These are phyloP conservation scores for Cotesia vestalis DNA, from an alignment of 1,140 invertebrate species.

Conservation along the genomic window DNA sequence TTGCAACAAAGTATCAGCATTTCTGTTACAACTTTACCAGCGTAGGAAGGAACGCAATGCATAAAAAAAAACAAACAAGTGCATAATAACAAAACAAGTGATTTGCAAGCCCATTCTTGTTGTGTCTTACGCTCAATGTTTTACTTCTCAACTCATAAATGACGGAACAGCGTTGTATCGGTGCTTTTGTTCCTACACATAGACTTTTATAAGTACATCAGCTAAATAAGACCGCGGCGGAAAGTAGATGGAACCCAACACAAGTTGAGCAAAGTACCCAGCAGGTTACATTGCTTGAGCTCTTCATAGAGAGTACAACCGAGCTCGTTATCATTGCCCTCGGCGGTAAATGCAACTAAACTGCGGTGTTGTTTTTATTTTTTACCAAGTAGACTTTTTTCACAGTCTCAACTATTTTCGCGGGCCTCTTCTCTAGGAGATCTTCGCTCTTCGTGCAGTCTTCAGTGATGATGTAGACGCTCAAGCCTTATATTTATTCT, in stretches of 20 bases:
- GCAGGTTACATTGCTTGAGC: not conserved
- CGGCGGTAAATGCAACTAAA: conserved; percentile 18
- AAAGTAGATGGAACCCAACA: not conserved
- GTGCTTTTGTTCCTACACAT: conserved; percentile 18
- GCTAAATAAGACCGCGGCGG: too few species aligned
- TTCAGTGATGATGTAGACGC: too few species aligned
- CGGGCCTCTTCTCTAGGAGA: conserved; percentile 7
- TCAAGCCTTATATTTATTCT: too few species aligned
- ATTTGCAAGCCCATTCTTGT: not conserved
- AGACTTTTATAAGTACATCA: not conserved
- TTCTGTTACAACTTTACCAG: not conserved
- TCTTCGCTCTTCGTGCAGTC: not conserved
- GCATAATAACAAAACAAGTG: not conserved
- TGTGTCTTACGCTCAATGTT: not conserved
- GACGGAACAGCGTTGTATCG: conserved; percentile 17
- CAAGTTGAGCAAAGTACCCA: not conserved
- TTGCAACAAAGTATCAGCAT: not conserved
- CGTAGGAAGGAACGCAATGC: not conserved
- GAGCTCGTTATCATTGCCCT: conserved; percentile 20
- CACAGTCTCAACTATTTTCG: conserved; percentile 18
- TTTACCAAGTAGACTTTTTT: not conserved
- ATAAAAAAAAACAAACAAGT: not conserved
- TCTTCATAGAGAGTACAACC: not conserved
- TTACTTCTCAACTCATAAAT: conserved; percentile 11
- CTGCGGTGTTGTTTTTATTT: not conserved